Evolutionary conservation across 2,113 vertebrate species (phyloP), one percentile per base, ranked within the genome.

Genomic region (Sylvia atricapilla): DNA sequence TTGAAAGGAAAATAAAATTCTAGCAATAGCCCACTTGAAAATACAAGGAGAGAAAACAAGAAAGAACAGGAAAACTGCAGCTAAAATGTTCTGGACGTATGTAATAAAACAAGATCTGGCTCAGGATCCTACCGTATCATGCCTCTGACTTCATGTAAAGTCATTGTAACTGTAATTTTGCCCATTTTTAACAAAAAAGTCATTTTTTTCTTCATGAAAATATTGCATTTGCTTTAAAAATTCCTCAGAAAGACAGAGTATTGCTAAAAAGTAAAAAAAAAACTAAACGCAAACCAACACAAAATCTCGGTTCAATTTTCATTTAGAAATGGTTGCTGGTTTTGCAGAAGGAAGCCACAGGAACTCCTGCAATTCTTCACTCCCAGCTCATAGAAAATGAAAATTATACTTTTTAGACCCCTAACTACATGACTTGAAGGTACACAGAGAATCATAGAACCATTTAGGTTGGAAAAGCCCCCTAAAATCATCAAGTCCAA

Each of bases 251-350:
- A 78, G 25, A 14, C 4, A 11, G 30, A 46, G 4, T 53, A 28
- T 13, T 19, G 21, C 14, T 7, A 11, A 37, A 49, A 69, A 49
- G 28, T 1, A 6, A 39, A 84, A 60, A 53, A 63, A 1, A 10
- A 58, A 27, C 19, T 5, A 37, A 37, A 37, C 10, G 3, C 9
- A 5, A 58, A 56, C 37, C 47, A 2, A 1, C 0, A 4, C 7
- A 10, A 63, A 31, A 10, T 33, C 30, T 59, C 27, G 31, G 43
- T 79, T 28, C 0, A 2, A 4, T 33, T 28, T 78, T 58, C 67
- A 68, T 87, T 73, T 50, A 84, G 56, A 82, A 87, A 60, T 0
- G 3, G 35, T 4, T 1, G 8, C 60, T 35, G 69, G 23, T 64
- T 82, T 68, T 56, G 8, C n/a, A 60, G 37, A 59, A 63, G 0